phyloP scores from a whole-genome alignment of 2,888 invertebrate genomes.

The Tetanocera ferruginea region DNA sequence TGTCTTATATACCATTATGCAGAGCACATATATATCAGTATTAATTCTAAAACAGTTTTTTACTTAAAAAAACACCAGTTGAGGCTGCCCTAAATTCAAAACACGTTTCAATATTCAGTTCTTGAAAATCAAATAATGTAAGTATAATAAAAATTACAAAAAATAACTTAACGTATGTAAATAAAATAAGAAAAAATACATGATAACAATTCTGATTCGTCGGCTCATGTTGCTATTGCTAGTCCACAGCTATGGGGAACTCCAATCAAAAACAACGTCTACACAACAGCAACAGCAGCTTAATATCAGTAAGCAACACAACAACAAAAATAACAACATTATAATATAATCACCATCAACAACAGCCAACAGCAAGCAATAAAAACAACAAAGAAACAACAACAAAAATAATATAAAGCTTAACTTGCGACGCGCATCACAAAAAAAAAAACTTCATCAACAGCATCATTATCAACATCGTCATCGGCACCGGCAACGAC shows the following conservation, averaged over 20 bases:
- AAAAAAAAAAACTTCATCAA: conserved; percentile 1
- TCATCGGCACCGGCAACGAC: neutral
- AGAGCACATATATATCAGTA: too few relatives aligned
- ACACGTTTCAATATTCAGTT: too few relatives aligned
- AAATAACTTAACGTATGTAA: too few relatives aligned
- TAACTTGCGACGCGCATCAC: conserved; percentile 2
- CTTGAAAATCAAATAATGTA: too few relatives aligned
- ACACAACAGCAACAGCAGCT: neutral
- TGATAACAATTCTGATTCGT: conserved; percentile 33
- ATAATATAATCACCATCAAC: neutral
- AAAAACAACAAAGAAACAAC: neutral
- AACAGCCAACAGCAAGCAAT: conserved; percentile 2
- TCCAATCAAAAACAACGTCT: conserved; percentile 1
- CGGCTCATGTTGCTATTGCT: neutral
- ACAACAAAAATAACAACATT: neutral
- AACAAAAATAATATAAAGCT: conserved; percentile 1
- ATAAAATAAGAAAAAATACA: too few relatives aligned
- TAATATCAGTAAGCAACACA: conserved; percentile 6
- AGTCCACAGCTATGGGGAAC: neutral
- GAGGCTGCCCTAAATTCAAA: too few relatives aligned
- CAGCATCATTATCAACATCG: conserved; percentile 9
- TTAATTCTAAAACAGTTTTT: too few relatives aligned
- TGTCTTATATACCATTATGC: too few relatives aligned
- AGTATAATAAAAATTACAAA: too few relatives aligned
- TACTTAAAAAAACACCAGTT: too few relatives aligned